These are phyloP conservation scores for Pectinophora gossypiella DNA, from an alignment of 1,140 invertebrate genomes.

Conservation along the genomic window DNA sequence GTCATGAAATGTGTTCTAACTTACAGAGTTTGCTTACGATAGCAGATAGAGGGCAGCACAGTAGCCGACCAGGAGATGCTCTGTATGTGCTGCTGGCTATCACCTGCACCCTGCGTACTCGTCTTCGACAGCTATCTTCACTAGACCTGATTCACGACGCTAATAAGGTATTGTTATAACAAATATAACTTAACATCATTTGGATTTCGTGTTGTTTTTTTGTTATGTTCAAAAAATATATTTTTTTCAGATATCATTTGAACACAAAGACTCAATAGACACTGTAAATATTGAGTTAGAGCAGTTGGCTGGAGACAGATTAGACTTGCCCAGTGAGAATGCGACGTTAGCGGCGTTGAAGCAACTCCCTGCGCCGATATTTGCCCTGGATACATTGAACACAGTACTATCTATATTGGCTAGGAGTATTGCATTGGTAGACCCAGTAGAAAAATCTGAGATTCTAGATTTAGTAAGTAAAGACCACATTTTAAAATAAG, in stretches of 20 bases:
- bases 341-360: slow-evolving; percentile 37
- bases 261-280: slow-evolving; percentile 26
- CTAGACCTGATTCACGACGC: slow-evolving; percentile 43
- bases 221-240: no score
- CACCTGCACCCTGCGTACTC: slow-evolving; percentile 33
- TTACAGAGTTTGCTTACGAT: slow-evolving; percentile 54
- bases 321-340: slow-evolving; percentile 12
- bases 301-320: slow-evolving; percentile 29
- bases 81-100: slow-evolving; percentile 45
- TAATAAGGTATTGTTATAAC: slow-evolving; percentile 34
- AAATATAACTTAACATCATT: no score
- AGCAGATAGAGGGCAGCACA: slow-evolving; percentile 38
- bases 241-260: slow-evolving; percentile 10
- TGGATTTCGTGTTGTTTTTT: background rate
- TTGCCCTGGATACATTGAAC: slow-evolving; percentile 41
- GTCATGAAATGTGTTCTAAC: no score
- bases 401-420: slow-evolving; percentile 41
- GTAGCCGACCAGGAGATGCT: slow-evolving; percentile 45
- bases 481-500: no score
- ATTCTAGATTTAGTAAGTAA: slow-evolving; percentile 38
- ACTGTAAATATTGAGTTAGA: slow-evolving; percentile 40
- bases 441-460: slow-evolving; percentile 29
- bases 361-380: slow-evolving; percentile 53
- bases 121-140: slow-evolving; percentile 42
- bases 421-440: slow-evolving; percentile 33